Base-by-base conservation (phyloP, 2,888 invertebrate genomes). In the Euplexia lucipara region DNA sequence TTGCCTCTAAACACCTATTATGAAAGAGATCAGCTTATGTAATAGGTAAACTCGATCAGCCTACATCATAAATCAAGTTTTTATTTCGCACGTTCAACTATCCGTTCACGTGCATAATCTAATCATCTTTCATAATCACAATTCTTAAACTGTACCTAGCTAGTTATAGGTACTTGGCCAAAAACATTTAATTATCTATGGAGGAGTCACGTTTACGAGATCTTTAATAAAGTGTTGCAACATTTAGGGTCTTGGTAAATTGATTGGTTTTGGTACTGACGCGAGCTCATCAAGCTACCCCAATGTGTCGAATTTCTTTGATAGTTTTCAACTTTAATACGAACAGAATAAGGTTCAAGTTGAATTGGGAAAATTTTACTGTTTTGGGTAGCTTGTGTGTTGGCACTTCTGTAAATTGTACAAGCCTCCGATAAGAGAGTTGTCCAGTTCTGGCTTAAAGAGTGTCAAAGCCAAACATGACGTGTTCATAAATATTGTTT, bases 261-360 rank as follows among this genome's bases (percentile, higher is more conserved):
- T n/a, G 1, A n/a, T 58, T 68, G 44, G 58, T 52, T 51, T 35
- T 22, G 10, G 2, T 18, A 51, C 34, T 45, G 18, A 52, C n/a
- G n/a, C n/a, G n/a, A n/a, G n/a, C n/a, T n/a, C n/a, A n/a, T n/a
- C n/a, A n/a, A n/a, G n/a, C n/a, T n/a, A 56, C 12, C 35, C 22
- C 7, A 18, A 26, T 39, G 7, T 26, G 20, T 10, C 30, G 12
- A 14, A 35, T 26, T 12, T 7, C 34, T n/a, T n/a, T n/a, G n/a
- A 16, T 22, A 45, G 37, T 51, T 53, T 14, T 49, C 58, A n/a
- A n/a, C n/a, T n/a, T n/a, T n/a, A n/a, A n/a, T n/a, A n/a, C n/a
- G n/a, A n/a, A n/a, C n/a, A n/a, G n/a, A n/a, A n/a, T n/a, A n/a
- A n/a, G n/a, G n/a, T n/a, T n/a, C n/a, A n/a, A n/a, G n/a, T n/a